Base-by-base conservation (phyloP, 2,888 invertebrate species). In the Drosophila vallismaia region DNA sequence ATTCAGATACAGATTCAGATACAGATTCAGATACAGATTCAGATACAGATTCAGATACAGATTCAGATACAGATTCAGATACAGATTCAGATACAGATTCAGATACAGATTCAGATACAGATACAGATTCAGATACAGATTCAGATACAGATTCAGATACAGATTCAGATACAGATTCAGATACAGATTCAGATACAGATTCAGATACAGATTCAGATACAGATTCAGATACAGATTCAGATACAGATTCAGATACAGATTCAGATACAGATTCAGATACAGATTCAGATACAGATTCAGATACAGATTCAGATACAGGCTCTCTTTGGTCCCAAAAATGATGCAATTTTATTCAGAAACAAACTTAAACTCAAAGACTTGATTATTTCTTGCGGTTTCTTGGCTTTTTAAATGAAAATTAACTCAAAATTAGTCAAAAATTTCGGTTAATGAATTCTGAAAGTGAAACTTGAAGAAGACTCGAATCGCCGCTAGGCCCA, bases 381-480 rank as follows among this genome's bases (percentile, higher is more conserved):
- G 12, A 52, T 7, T 36, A 45, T 64, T 8, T 19, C 63, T 14
- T 29, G 50, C 36, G n/a, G 29, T 14, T 48, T 29, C n/a, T 19
- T 19, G 2, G 19, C 2, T 19, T 19, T 19, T 19, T 19, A n/a
- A n/a, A n/a, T n/a, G n/a, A n/a, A n/a, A n/a, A n/a, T n/a, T n/a
- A n/a, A n/a, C n/a, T n/a, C n/a, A n/a, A n/a, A n/a, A n/a, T n/a
- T n/a, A n/a, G n/a, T n/a, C n/a, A n/a, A n/a, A n/a, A n/a, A n/a
- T n/a, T n/a, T n/a, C n/a, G n/a, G n/a, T 19, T 19, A 19, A 19
- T 19, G 51, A 45, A 63, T 63, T 63, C 63, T 63, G 63, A 82
- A 79, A 83, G 83, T 79, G 79, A 79, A 82, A 79, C 68, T 31
- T n/a, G 26, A 28, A 36, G 62, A 62, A 45, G 62, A 42, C 0